Percentiles rank a stretch among this genome's conserved stretches.
phyloP scores from a whole-genome alignment of 35 echinoderm and acorn worm species.

The Acanthaster planci region DNA sequence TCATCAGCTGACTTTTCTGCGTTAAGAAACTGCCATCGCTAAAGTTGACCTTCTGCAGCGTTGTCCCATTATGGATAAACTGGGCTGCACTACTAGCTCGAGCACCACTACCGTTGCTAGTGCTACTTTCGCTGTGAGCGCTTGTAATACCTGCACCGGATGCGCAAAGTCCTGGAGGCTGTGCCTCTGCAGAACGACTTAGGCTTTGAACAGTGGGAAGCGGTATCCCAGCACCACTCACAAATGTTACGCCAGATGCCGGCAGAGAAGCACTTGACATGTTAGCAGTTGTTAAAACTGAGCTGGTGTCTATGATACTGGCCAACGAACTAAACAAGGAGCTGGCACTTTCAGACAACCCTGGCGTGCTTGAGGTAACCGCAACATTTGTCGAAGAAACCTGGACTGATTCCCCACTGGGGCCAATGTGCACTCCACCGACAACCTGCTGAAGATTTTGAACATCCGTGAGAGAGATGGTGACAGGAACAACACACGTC shows the following conservation, averaged over 20 bases:
- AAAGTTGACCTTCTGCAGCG: neutral
- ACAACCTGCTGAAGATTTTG: conserved; percentile 14
- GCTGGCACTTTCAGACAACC: conserved; percentile 33
- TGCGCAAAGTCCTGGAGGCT: too few species aligned
- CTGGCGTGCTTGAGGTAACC: neutral
- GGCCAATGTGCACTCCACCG: neutral
- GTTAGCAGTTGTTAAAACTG: conserved; percentile 1
- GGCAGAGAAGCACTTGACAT: neutral
- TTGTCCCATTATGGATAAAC: conserved; percentile 22
- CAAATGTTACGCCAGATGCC: neutral
- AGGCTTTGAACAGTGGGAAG: too few species aligned
- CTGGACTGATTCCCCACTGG: neutral
- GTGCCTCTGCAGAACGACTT: too few species aligned
- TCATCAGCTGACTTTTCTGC: neutral
- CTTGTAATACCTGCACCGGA: too few species aligned
- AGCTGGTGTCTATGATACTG: conserved; percentile 37
- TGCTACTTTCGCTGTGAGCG: neutral
- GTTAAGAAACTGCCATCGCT: neutral
- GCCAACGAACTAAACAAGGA: conserved; percentile 50
- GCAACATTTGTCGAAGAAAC: neutral
- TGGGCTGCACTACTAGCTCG: neutral
- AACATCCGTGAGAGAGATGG: neutral
- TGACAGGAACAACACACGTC: conserved; percentile 5
- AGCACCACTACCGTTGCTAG: neutral
- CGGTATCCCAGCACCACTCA: too few species aligned